Evolutionary conservation across 2,888 invertebrate genomes (phyloP).

Genomic region (Abrostola tripartita): DNA sequence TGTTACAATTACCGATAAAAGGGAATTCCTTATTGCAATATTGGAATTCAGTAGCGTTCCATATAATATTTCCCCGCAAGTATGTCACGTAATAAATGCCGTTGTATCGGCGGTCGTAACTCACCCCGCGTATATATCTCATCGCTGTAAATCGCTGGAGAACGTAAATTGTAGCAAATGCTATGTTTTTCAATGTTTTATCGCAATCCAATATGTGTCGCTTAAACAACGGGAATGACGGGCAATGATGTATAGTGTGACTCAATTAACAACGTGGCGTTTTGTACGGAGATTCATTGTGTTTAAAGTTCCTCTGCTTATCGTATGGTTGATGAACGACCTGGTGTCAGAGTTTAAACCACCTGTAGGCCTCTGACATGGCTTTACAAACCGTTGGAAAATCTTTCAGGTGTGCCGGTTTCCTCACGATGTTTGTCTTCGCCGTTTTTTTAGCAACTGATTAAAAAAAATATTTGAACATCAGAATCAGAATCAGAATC

Average conservation of each 20-base stretch:
- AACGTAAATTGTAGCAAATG: conserved; percentile 77
- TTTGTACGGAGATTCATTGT: neutral
- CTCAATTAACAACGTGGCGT: conserved; percentile 6
- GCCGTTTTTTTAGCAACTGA: no score
- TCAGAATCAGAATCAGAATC: no score
- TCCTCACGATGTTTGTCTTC: no score
- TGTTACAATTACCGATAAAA: neutral
- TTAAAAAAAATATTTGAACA: no score
- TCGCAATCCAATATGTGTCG: conserved; percentile 67
- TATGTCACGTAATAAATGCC: conserved; percentile 53
- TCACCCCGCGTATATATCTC: conserved; percentile 71
- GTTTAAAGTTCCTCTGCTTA: no score
- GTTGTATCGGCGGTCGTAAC: conserved; percentile 61
- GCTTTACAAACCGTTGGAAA: no score
- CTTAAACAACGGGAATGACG: conserved; percentile 45
- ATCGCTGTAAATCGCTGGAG: conserved; percentile 73
- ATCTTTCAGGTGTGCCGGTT: no score
- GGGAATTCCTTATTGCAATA: conserved; percentile 33
- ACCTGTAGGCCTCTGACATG: no score
- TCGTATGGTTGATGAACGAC: no score
- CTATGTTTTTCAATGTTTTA: conserved; percentile 78
- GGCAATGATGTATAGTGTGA: conserved; percentile 21
- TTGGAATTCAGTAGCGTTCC: conserved; percentile 37
- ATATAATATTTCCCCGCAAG: conserved; percentile 44
- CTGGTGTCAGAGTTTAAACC: no score